Conservation (phyloP, 2,113 vertebrate species). For the Cariama cristata region DNA sequence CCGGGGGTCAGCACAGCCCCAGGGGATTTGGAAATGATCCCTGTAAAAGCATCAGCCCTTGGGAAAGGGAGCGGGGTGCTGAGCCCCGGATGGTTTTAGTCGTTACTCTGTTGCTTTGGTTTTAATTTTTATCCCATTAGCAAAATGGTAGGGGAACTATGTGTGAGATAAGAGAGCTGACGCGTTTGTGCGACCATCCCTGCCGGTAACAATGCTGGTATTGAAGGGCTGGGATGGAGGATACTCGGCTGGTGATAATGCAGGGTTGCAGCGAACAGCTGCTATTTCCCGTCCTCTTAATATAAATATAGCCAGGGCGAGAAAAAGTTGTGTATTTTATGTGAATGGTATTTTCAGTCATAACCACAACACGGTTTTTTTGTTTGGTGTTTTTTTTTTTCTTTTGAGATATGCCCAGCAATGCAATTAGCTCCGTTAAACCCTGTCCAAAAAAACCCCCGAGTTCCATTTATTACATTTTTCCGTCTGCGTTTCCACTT, state of each 20-base stretch:
- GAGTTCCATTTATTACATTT: neutral
- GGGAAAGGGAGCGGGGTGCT: neutral
- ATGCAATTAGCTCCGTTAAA: neutral
- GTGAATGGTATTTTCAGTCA: neutral
- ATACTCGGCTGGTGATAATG: neutral
- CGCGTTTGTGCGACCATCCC: neutral
- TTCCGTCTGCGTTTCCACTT: neutral
- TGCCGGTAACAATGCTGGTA: neutral
- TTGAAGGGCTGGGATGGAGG: neutral
- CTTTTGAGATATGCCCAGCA: neutral
- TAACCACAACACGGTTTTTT: neutral
- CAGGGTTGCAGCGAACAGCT: neutral
- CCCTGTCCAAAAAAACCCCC: neutral
- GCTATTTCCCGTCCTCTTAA: neutral
- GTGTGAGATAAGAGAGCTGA: neutral
- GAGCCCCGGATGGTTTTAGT: neutral
- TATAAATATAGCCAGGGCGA: neutral
- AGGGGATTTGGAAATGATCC: neutral
- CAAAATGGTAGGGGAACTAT: neutral
- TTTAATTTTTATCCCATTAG: neutral
- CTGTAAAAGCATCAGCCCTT: neutral
- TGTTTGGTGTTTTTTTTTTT: neutral
- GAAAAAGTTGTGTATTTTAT: neutral
- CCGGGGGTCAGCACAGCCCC: neutral
- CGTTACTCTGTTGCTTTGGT: neutral